Percentiles rank a stretch among this genome's conserved stretches.
These are phyloP conservation scores for Vicugna pacos DNA, from an alignment of 2,113 vertebrate genomes.

Conservation along the genomic window DNA sequence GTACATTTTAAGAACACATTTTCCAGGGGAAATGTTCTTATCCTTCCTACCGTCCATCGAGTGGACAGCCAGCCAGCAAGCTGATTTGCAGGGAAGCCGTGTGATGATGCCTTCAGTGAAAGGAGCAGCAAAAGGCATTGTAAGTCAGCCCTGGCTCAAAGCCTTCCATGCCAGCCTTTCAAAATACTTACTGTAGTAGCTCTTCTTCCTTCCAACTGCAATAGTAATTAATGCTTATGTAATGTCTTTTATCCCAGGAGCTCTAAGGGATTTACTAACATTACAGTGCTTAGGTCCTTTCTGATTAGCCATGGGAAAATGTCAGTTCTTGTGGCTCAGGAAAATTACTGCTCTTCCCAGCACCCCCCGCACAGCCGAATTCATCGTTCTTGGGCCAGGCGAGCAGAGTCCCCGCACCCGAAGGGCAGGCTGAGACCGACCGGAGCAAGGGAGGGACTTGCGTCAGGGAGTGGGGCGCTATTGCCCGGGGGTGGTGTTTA, in stretches of 20 bases:
- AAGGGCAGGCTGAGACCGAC: not conserved
- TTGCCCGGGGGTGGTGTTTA: not conserved
- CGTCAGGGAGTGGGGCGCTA: rapidly evolving
- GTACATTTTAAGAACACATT: not conserved
- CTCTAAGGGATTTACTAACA: not conserved
- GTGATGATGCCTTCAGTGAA: not conserved
- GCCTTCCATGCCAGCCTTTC: not conserved
- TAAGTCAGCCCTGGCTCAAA: not conserved
- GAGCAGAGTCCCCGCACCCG: rapidly evolving
- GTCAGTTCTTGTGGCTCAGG: not conserved
- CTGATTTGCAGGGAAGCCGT: not conserved
- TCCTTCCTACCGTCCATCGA: not conserved
- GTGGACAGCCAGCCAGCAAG: not conserved
- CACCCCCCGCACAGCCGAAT: not conserved
- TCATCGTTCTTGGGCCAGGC: not conserved
- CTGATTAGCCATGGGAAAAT: not conserved
- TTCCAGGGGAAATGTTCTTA: not conserved
- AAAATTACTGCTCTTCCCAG: not conserved
- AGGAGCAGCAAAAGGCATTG: not conserved
- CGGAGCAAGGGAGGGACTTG: not conserved
- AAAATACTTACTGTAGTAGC: not conserved
- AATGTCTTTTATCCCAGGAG: not conserved
- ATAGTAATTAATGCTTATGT: not conserved
- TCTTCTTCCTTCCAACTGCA: not conserved
- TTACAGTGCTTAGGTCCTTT: not conserved